A percentile compares a stretch with the other conserved stretches of the same genome.
phyloP scores from a whole-genome alignment of 2,888 invertebrate genomes.

The Muscina levida region DNA sequence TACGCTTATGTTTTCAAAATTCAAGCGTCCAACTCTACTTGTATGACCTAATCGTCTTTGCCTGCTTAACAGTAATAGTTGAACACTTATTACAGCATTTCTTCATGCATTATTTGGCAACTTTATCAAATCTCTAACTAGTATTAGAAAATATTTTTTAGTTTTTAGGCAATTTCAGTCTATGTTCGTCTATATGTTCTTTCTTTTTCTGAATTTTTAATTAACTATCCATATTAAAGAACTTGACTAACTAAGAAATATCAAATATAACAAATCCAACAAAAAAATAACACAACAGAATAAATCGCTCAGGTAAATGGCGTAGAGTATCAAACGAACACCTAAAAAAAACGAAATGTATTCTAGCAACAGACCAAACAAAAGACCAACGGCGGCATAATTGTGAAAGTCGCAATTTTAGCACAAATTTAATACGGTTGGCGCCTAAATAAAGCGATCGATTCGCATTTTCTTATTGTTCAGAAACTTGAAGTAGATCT shows the following conservation, averaged over 20 bases:
- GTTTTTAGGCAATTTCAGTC: too few species aligned
- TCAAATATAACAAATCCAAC: neutral
- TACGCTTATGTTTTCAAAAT: too few species aligned
- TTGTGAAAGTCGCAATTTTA: constrained; percentile 65
- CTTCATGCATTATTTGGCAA: too few species aligned
- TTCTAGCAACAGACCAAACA: neutral
- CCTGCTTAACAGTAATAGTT: too few species aligned
- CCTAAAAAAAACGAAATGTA: neutral
- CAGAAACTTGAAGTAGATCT: constrained; percentile 46
- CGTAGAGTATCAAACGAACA: neutral
- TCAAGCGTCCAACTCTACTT: too few species aligned
- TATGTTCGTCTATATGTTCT: too few species aligned
- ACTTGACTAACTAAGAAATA: constrained; percentile 8
- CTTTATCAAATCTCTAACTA: too few species aligned
- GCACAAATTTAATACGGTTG: constrained; percentile 58
- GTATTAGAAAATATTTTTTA: too few species aligned
- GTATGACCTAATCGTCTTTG: too few species aligned
- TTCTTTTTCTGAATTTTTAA: constrained; percentile 52
- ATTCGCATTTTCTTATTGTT: neutral
- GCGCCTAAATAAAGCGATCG: constrained; percentile 54
- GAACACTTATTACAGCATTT: too few species aligned
- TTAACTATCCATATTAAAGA: constrained; percentile 35
- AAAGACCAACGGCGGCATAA: constrained; percentile 40
- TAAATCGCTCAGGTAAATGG: neutral
- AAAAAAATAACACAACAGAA: neutral